Base-by-base conservation (phyloP, 1,140 invertebrate species). In the Pomacea maculata region DNA sequence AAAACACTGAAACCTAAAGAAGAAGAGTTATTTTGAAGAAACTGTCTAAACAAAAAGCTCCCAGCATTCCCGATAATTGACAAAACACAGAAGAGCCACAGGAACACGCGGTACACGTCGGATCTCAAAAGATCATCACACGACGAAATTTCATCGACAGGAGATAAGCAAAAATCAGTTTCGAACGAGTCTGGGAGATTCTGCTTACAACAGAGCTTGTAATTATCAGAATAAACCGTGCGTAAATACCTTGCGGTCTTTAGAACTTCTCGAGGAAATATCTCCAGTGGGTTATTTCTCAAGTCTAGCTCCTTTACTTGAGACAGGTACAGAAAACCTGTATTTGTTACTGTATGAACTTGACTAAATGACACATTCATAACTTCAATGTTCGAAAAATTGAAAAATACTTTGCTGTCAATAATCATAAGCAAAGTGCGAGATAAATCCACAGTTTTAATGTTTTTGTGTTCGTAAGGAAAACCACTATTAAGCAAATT, bases 141-240 rank as follows among this genome's bases (percentile, higher is more conserved):
- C 7, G 86, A 87, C 9, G 86, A 87, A 64, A 87, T 76, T 74
- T 83, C 81, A 64, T 82, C 77, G n/a, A 67, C 72, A 25, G 81
- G 81, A n/a, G 81, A 76, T 21, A 57, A 64, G 29, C 75, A 76
- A 21, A 11, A 9, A 8, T 25, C 55, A 14, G 55, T 55, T 14
- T 79, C 29, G 15, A 84, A 82, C 25, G 70, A 17, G 8, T n/a
- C 6, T 34, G 83, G 83, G 78, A 79, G 83, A 12, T 79, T 52
- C 10, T 61, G 63, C 45, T 75, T 68, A 73, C 86, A 87, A 63
- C 86, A 87, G 34, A 87, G 61, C 25, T 70, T 77, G 65, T 80
- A 85, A 6, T 70, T 71, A 74, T 85, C 86, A 54, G 81, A 72
- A 17, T 72, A 75, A 1, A 86, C 70, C 17, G 45, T 12, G 45